Evolutionary conservation across 1,140 invertebrate species (phyloP), one percentile per base, ranked within the genome.

Genomic region (Drosophila hydei): DNA sequence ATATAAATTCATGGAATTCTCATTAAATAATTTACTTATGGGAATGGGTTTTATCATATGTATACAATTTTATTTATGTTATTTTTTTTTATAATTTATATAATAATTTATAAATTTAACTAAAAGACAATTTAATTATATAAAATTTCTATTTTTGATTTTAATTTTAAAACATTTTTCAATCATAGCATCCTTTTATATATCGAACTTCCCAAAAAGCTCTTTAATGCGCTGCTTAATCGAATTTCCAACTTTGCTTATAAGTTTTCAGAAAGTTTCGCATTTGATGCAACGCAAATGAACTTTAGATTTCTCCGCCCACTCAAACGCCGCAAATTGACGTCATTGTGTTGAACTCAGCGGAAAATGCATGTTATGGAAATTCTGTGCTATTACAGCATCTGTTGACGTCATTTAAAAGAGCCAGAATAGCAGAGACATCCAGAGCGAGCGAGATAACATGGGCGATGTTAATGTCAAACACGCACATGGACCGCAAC

Each of bases 341-440:
- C 81, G 78, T 78, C 83, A 85, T 42, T 42, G 71, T 68, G 77
- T 87, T 81, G 73, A 36, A 58, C 68, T 58, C 21, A 52, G 42
- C 61, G 50, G 58, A 51, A 45, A 19, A 19, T 61, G 65, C 65
- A 69, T 36, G 64, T 43, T 11, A 33, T 12, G 12, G 30, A 33
- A 11, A 33, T 11, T 33, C 30, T 27, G 25, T 27, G 56, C 33
- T 61, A 4, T 51, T 30, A 30, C 14, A 30, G 36, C 47, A 27
- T 36, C 47, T 61, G 36, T 60, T 83, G 80, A 87, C 81, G 80
- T 85, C 80, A 85, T 43, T 27, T 19, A 42, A 48, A 21, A 4
- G 27, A 61, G 33, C 12, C 19, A 27, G 14, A 48, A 19, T 12
- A 12, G 25, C 11, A 40, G 21, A 36, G 21, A 2, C 27, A 62